phyloP scores from a whole-genome alignment of 2,888 invertebrate species.

The Temnothorax rugatulus region DNA sequence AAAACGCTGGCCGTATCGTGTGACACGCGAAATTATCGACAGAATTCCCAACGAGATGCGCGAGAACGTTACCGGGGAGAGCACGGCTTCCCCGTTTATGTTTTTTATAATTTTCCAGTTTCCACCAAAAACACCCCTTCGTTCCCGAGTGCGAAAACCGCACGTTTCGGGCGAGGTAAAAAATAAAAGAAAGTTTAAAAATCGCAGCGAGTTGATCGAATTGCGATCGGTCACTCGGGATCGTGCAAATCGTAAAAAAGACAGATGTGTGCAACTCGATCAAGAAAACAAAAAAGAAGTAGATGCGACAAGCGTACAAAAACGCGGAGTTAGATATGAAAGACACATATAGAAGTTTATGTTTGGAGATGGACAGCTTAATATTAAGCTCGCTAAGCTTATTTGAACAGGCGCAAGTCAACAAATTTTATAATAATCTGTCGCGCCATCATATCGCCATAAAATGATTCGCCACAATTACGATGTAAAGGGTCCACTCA shows the following conservation, averaged over 20 bases:
- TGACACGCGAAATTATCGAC: constrained; percentile 13
- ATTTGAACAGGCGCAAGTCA: background rate
- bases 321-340: background rate
- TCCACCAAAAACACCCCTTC: background rate
- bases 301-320: background rate
- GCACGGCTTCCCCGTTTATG: background rate
- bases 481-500: too few relatives aligned
- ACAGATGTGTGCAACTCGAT: background rate
- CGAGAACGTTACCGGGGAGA: background rate
- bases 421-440: background rate
- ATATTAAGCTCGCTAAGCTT: background rate
- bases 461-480: too few relatives aligned
- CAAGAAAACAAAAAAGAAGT: background rate
- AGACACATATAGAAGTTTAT: too few relatives aligned
- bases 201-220: constrained; percentile 10
- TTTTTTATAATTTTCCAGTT: constrained; percentile 23
- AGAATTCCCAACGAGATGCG: background rate
- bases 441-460: background rate
- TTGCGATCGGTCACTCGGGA: background rate
- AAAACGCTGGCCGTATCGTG: background rate
- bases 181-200: background rate
- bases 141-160: constrained; percentile 3
- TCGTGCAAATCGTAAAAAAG: constrained; percentile 7
- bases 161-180: background rate
- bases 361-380: background rate